Percentiles rank a stretch among this genome's conserved stretches.
These are phyloP conservation scores for Conger conger DNA, from an alignment of 2,113 vertebrate genomes.

Conservation along the genomic window DNA sequence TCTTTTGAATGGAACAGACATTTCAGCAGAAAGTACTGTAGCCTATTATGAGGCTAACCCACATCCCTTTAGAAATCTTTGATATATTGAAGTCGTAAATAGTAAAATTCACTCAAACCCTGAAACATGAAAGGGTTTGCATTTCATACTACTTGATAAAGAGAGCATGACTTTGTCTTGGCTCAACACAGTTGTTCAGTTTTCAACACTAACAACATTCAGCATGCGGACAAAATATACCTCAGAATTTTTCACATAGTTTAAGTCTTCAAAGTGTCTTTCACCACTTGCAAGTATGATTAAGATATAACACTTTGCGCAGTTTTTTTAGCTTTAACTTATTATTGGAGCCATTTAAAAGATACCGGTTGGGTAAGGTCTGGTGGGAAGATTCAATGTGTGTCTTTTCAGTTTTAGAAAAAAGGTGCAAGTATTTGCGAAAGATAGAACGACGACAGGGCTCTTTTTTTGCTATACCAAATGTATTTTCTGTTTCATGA, in stretches of 20 bases:
- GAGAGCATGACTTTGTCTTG: neutral
- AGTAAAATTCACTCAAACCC: neutral
- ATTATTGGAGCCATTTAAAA: neutral
- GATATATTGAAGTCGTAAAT: neutral
- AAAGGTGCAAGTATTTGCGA: neutral
- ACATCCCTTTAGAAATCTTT: neutral
- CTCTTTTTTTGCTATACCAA: neutral
- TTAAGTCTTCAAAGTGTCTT: slow-evolving; percentile 1
- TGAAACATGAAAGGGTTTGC: neutral
- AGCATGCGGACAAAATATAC: neutral
- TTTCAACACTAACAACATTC: neutral
- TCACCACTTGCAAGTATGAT: neutral
- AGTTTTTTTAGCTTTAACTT: neutral
- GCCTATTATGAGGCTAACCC: neutral
- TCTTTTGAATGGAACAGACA: neutral
- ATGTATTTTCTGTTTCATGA: neutral
- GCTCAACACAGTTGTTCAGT: slow-evolving; percentile 1
- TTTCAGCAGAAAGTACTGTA: neutral
- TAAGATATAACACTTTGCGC: neutral
- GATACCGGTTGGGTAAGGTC: neutral
- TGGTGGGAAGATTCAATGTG: neutral
- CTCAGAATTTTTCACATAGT: slow-evolving; percentile 14
- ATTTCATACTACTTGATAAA: neutral
- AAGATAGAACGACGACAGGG: neutral
- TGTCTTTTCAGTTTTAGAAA: no score